Percentiles rank a stretch among this genome's conserved stretches.
Conservation (phyloP, 2,113 vertebrate species). For the Chaetodon auriga region DNA sequence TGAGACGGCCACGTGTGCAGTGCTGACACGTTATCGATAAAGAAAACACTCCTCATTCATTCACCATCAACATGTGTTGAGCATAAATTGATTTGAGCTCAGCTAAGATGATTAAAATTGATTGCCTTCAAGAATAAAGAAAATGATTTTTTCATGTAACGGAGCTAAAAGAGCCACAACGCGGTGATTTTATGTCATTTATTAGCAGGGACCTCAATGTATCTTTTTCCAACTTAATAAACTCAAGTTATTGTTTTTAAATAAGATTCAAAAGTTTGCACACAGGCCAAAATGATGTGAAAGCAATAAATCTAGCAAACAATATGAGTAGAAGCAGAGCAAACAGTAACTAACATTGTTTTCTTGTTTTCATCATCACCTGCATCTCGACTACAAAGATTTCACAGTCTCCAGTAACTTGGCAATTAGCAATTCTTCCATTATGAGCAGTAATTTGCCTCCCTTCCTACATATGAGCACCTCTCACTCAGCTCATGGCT, state of each 20-base stretch:
- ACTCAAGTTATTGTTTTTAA: constrained; percentile 33
- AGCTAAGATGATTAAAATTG: constrained; percentile 43
- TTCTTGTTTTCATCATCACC: constrained; percentile 33
- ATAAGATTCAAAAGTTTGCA: constrained; percentile 17
- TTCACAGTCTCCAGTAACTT: constrained; percentile 14
- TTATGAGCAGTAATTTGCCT: constrained; percentile 42
- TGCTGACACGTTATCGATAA: constrained; percentile 54
- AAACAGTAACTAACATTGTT: background rate
- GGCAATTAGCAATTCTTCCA: constrained; percentile 41
- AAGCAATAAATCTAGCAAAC: constrained; percentile 17
- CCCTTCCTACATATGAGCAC: constrained; percentile 39
- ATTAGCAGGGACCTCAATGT: constrained; percentile 11
- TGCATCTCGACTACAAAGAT: constrained; percentile 17
- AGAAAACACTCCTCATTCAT: constrained; percentile 28
- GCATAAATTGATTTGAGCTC: constrained; percentile 32
- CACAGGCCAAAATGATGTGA: constrained; percentile 7
- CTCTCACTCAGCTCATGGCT: constrained; percentile 49
- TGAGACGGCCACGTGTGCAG: constrained; percentile 19
- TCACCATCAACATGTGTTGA: background rate
- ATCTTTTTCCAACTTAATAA: constrained; percentile 28
- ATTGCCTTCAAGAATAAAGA: constrained; percentile 10
- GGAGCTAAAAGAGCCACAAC: background rate
- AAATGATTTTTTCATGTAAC: background rate
- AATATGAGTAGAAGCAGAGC: background rate
- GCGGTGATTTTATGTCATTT: constrained; percentile 22